Evolutionary conservation across 2,797 vertebrate species (phyloP).

Genomic region (Hypotaenidia okinawae): DNA sequence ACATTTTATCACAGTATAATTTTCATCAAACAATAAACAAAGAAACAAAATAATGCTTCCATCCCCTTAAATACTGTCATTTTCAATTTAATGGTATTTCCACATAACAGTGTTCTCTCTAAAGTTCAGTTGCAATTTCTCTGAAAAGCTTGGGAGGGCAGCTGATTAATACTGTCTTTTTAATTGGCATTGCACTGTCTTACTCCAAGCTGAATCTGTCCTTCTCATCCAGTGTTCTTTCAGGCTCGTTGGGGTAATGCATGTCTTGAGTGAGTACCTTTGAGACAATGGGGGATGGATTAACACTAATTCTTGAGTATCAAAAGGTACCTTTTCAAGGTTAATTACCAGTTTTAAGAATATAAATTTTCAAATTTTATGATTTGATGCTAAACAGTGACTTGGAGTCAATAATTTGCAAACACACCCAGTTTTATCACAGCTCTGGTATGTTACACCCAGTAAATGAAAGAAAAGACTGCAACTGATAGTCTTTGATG

Average conservation of each 20-base stretch:
- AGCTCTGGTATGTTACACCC: background rate
- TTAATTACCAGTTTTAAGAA: background rate
- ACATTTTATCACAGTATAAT: background rate
- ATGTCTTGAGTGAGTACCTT: slow-evolving; percentile 87
- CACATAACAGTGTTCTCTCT: background rate
- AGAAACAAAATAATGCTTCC: background rate
- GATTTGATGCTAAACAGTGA: background rate
- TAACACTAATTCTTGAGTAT: background rate
- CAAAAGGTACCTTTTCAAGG: background rate
- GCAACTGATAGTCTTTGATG: background rate
- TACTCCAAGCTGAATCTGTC: slow-evolving; percentile 80
- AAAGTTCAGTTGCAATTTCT: background rate
- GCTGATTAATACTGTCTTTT: background rate
- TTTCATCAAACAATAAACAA: background rate
- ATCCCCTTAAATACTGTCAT: background rate
- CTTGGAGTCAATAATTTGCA: background rate
- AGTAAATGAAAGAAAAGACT: background rate
- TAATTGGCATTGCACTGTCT: slow-evolving; percentile 44
- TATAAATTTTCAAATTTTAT: background rate
- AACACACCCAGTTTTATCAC: background rate
- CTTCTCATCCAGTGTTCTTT: slow-evolving; percentile 86
- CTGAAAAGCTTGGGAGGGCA: background rate
- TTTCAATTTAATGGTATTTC: background rate
- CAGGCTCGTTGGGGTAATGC: slow-evolving; percentile 87
- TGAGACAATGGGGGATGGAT: background rate